Evolutionary conservation across 2,113 vertebrate species (phyloP), one percentile per base, ranked within the genome.

Genomic region (Suncus etruscus): DNA sequence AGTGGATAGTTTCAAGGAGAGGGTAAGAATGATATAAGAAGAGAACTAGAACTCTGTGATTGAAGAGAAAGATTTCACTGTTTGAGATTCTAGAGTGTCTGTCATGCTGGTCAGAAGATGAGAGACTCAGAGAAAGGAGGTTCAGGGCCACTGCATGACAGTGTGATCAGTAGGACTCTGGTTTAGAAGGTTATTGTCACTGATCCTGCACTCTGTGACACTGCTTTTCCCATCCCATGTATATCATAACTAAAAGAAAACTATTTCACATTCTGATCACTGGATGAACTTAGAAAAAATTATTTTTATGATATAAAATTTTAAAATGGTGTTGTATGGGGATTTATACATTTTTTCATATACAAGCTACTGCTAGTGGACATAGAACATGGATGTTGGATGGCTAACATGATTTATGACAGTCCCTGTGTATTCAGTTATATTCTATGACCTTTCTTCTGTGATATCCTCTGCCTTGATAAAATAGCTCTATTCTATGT

Each of bases 401-500:
- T 29, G 68, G 77, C 39, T 66, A 51, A 61, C 0, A 0, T 95
- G 91, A 94, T 89, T 96, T 88, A 93, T 84, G 78, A 83, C 88
- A 27, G n/a, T 39, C 48, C 14, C 32, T 81, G 68, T 68, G 69
- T 75, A 29, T 54, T 92, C 88, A 77, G 83, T 90, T 78, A 27
- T 29, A 48, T 86, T 80, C 90, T 70, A 0, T 90, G 86, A 90
- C 86, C 94, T 95, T 94, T 80, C 80, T 90, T 82, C n/a, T 39
- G 51, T 77, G 20, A 61, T 81, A 76, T 87, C 92, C 84, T 94
- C 94, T 92, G 45, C 86, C 69, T 91, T 95, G 90, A 92, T 96
- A 90, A 96, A 91, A 95, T 91, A 5, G 0, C 65, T 95, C 61
- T 58, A 75, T 78, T 90, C 80, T 77, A 12, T 63, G 69, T 94